phyloP scores from a whole-genome alignment of 1,140 invertebrate genomes.

The Rhagoletis pomonella region DNA sequence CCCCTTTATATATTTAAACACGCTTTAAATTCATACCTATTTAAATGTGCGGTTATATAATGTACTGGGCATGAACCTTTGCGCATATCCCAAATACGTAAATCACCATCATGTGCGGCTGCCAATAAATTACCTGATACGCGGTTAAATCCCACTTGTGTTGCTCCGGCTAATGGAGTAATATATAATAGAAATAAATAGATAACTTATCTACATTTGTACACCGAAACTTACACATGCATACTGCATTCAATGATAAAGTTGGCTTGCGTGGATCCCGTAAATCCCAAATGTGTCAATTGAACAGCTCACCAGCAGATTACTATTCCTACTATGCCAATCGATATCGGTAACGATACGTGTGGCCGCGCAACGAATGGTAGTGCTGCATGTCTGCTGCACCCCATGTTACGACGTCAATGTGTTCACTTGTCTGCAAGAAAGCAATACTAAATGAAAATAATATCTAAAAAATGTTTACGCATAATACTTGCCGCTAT shows the following conservation, averaged over 20 bases:
- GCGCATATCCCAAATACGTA: slow-evolving; percentile 95
- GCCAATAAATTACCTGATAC: slow-evolving; percentile 88
- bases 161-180: slow-evolving; percentile 84
- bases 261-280: slow-evolving; percentile 88
- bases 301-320: slow-evolving; percentile 92
- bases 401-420: slow-evolving; percentile 88
- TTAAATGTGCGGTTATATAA: slow-evolving; percentile 94
- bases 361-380: slow-evolving; percentile 88
- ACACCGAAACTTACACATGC: slow-evolving; percentile 68
- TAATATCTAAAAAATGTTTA: not conserved
- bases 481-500: slow-evolving; percentile 88
- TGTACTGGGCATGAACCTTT: slow-evolving; percentile 90
- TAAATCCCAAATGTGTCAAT: slow-evolving; percentile 96
- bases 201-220: not conserved
- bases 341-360: slow-evolving; percentile 93
- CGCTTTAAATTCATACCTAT: slow-evolving; percentile 74
- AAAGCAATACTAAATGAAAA: slow-evolving; percentile 56
- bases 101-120: slow-evolving; percentile 95
- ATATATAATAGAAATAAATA: slow-evolving; percentile 26
- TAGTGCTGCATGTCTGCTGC: slow-evolving; percentile 80
- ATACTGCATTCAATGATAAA: slow-evolving; percentile 86
- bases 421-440: slow-evolving; percentile 85
- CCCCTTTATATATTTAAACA: slow-evolving; percentile 11
- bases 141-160: slow-evolving; percentile 95
- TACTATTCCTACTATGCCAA: slow-evolving; percentile 93